Evolutionary conservation across 2,113 vertebrate species (phyloP).

Genomic region (Zeus faber): DNA sequence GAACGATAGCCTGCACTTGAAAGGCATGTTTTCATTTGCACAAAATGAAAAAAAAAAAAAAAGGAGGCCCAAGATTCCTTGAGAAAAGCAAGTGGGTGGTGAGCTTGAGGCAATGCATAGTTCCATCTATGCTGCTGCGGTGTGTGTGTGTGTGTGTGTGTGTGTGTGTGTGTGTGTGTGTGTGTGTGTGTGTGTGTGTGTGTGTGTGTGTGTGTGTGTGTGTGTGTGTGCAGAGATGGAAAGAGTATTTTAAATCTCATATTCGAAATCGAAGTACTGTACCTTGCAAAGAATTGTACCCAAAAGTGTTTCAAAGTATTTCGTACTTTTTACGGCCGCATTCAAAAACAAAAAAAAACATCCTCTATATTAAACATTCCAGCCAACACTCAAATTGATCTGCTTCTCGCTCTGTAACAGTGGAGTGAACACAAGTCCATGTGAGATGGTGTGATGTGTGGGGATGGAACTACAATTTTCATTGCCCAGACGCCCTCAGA

Average conservation of each 20-base stretch:
- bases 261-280: no score
- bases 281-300: no score
- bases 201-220: slow-evolving; percentile 1
- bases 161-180: slow-evolving; percentile 9
- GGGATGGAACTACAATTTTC: no score
- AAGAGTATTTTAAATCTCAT: neutral
- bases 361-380: no score
- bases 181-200: slow-evolving; percentile 7
- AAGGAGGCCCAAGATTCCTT: slow-evolving; percentile 41
- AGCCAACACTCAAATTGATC: no score
- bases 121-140: slow-evolving; percentile 32
- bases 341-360: no score
- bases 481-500: no score
- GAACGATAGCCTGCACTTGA: slow-evolving; percentile 51
- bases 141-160: slow-evolving; percentile 21
- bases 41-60: slow-evolving; percentile 49
- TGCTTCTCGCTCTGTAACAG: no score
- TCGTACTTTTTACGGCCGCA: no score
- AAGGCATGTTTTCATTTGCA: slow-evolving; percentile 56
- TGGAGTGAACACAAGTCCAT: no score
- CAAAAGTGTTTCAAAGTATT: no score
- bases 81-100: slow-evolving; percentile 38
- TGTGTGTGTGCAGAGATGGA: neutral
- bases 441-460: no score
- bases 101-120: slow-evolving; percentile 44